Evolutionary conservation across 1,140 invertebrate species (phyloP).

Genomic region (Leguminivora glycinivorella): DNA sequence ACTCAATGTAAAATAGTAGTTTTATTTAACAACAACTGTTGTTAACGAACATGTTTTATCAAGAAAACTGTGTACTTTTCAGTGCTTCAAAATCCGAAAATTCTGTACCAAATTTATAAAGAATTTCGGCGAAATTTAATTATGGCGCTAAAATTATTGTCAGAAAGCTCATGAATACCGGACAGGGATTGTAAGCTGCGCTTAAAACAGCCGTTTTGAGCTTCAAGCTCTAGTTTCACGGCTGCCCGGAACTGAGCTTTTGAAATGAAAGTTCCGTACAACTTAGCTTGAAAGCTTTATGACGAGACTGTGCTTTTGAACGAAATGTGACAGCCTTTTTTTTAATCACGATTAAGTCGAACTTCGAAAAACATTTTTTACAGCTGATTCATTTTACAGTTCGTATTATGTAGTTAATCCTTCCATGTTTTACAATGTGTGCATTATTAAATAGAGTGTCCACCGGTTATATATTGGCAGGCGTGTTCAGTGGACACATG

Average conservation of each 20-base stretch:
- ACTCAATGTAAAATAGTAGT: too few species aligned
- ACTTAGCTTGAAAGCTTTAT: constrained; percentile 13
- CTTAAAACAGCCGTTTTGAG: background rate
- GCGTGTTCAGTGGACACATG: too few species aligned
- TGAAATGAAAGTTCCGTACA: constrained; percentile 8
- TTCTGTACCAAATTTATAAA: background rate
- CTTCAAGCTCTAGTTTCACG: constrained; percentile 8
- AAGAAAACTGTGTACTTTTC: too few species aligned
- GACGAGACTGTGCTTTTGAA: background rate
- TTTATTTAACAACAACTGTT: too few species aligned
- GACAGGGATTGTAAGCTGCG: background rate
- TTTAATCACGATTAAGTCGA: background rate
- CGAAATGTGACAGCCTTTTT: background rate
- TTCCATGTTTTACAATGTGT: too few species aligned
- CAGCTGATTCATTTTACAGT: too few species aligned
- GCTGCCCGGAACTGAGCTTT: background rate
- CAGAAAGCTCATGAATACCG: background rate
- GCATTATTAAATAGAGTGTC: too few species aligned
- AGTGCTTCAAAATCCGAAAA: background rate
- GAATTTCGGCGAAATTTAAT: background rate
- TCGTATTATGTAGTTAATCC: too few species aligned
- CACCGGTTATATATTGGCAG: too few species aligned
- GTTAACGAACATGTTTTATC: too few species aligned
- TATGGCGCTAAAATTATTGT: background rate
- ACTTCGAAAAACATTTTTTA: too few species aligned